Evolutionary conservation across 2,797 vertebrate genomes (phyloP).

Genomic region (Crax fasciolata): DNA sequence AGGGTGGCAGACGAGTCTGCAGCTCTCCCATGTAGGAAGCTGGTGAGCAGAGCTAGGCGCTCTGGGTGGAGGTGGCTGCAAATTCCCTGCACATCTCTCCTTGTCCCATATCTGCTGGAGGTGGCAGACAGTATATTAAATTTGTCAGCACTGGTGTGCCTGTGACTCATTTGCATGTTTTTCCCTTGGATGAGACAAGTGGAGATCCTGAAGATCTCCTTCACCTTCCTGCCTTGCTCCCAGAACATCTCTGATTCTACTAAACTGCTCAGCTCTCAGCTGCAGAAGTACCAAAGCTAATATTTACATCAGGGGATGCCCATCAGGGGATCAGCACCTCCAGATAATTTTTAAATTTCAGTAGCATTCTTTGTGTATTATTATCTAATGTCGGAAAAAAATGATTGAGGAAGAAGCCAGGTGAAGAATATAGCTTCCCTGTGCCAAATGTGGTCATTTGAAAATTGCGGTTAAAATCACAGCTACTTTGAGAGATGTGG

Average conservation of each 20-base stretch:
- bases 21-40: not conserved
- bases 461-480: not conserved
- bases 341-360: not conserved
- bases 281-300: constrained; percentile 7
- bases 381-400: not conserved
- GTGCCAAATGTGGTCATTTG: not conserved
- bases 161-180: not conserved
- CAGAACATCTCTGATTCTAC: not conserved
- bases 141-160: not conserved
- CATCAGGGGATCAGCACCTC: not conserved
- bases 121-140: not conserved
- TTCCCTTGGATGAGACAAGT: fast-evolving
- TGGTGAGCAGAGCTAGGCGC: not conserved
- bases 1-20: not conserved
- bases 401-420: constrained; percentile 17
- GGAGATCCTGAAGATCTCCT: not conserved
- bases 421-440: not conserved
- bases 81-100: not conserved
- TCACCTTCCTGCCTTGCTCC: not conserved
- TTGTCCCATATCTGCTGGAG: not conserved
- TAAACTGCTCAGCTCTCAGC: not conserved
- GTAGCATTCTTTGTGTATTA: not conserved
- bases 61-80: not conserved
- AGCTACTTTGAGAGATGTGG: constrained; percentile 6
- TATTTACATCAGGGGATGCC: not conserved